Evolutionary conservation across 1,140 invertebrate genomes (phyloP).

Genomic region (Cydia amplana): DNA sequence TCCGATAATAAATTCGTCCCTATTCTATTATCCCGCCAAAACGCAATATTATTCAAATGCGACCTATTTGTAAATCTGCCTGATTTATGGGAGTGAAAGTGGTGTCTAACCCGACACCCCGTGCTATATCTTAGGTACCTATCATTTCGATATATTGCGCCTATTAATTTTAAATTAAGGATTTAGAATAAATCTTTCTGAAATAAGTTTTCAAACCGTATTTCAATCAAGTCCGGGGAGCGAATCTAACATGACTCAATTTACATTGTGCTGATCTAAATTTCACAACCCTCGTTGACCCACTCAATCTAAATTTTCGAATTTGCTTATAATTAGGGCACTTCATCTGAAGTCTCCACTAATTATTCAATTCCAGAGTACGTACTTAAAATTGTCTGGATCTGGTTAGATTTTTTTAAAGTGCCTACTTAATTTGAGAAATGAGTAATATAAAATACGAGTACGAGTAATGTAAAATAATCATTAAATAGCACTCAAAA

Average conservation of each 20-base stretch:
- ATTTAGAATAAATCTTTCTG: not conserved
- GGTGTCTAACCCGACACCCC: not conserved
- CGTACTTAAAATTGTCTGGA: not conserved
- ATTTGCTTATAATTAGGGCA: conserved; percentile 25
- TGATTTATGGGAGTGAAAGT: conserved; percentile 5
- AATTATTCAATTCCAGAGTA: conserved; percentile 10
- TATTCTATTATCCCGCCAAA: conserved; percentile 24
- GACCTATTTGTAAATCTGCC: conserved; percentile 11
- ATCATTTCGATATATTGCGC: not conserved
- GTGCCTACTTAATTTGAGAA: not conserved
- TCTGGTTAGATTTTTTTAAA: not conserved
- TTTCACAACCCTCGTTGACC: conserved; percentile 30
- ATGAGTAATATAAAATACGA: no score
- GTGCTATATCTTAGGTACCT: not conserved
- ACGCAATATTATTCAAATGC: conserved; percentile 30
- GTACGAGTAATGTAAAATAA: no score
- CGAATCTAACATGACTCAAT: conserved; percentile 21
- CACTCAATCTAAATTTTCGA: conserved; percentile 27
- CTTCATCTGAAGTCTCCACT: conserved; percentile 18
- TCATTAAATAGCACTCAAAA: no score
- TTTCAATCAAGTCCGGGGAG: conserved; percentile 10
- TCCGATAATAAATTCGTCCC: conserved; percentile 33
- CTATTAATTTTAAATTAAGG: not conserved
- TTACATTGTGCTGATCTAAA: conserved; percentile 28
- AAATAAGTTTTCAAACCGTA: conserved; percentile 8